These are phyloP conservation scores for Aythya baeri DNA, from an alignment of 2,113 vertebrate genomes.

Conservation along the genomic window DNA sequence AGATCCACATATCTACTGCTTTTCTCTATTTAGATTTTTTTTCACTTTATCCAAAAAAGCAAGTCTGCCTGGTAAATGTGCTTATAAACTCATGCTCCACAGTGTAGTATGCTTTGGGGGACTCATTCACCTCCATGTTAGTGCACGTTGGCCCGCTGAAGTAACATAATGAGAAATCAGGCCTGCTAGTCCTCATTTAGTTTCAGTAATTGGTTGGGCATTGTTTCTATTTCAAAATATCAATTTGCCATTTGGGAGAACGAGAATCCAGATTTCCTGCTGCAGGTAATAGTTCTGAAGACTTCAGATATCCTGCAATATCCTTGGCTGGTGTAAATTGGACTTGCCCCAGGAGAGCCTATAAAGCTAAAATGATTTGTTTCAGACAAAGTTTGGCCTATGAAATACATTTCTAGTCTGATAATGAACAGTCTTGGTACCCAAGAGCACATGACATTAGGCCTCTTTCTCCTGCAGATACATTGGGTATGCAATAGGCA, in stretches of 20 bases:
- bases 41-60: background rate
- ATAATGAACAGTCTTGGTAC: background rate
- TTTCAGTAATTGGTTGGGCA: background rate
- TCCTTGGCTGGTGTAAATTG: background rate
- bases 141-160: background rate
- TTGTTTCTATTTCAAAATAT: slow-evolving; percentile 26
- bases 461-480: background rate
- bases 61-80: background rate
- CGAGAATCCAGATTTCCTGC: background rate
- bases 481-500: background rate
- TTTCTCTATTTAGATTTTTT: background rate
- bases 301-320: background rate
- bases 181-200: background rate
- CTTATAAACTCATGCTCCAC: background rate
- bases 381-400: background rate
- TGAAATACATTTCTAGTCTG: slow-evolving; percentile 5
- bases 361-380: background rate
- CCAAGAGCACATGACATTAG: background rate
- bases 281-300: background rate
- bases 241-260: background rate
- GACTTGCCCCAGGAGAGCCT: background rate
- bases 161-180: slow-evolving; percentile 8
- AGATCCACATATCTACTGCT: background rate
- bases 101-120: background rate
- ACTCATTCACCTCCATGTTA: background rate